These are phyloP conservation scores for Pelobates fuscus DNA, from an alignment of 2,113 vertebrate species.

Conservation along the genomic window DNA sequence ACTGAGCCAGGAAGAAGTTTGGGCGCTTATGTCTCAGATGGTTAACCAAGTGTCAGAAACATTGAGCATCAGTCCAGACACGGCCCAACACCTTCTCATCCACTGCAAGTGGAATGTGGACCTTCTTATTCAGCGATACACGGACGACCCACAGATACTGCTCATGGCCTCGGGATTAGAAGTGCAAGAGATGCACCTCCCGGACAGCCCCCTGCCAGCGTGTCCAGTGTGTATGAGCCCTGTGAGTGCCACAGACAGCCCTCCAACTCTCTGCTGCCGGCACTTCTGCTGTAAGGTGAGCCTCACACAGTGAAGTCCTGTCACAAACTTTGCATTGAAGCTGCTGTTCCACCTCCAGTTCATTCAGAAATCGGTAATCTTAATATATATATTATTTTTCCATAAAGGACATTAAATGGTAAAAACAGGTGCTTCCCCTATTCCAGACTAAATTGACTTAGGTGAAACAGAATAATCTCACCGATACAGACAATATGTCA, in stretches of 20 bases:
- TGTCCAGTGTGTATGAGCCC: constrained; percentile 87
- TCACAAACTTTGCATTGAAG: no score
- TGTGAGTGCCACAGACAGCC: constrained; percentile 61
- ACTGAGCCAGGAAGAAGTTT: constrained; percentile 86
- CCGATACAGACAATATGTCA: no score
- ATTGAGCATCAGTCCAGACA: constrained; percentile 77
- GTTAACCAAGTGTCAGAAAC: constrained; percentile 85
- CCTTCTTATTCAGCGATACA: constrained; percentile 83
- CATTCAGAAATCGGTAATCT: no score
- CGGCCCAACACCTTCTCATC: constrained; percentile 84
- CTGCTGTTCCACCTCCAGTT: no score
- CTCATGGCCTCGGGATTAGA: constrained; percentile 80
- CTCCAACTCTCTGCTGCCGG: constrained; percentile 84
- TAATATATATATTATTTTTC: no score
- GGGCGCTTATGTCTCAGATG: constrained; percentile 83
- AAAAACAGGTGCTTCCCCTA: no score
- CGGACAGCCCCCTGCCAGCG: constrained; percentile 63
- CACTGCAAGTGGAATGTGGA: constrained; percentile 92
- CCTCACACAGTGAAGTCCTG: no score
- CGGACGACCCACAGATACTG: constrained; percentile 77
- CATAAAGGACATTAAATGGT: no score
- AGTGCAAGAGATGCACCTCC: constrained; percentile 67
- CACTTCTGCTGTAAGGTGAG: constrained; percentile 93
- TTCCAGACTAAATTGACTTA: no score
- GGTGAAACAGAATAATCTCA: no score